Evolutionary conservation across 2,797 vertebrate genomes (phyloP), one percentile per base, ranked within the genome.

Genomic region (Gila robusta): DNA sequence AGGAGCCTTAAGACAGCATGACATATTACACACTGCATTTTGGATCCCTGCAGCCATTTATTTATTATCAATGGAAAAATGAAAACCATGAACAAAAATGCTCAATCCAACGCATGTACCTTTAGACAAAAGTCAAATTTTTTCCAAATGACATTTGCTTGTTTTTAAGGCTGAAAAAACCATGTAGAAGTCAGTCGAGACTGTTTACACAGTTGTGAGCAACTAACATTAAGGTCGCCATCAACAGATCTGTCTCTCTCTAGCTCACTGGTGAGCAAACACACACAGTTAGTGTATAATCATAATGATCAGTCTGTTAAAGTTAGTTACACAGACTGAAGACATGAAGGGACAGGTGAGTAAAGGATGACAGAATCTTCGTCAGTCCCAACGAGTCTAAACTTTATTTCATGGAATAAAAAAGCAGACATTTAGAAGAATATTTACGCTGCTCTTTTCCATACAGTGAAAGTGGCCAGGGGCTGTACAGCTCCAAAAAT

Each of bases 231-330:
- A 87, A 92, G 90, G 88, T 90, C 87, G 88, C 90, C 88, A 88
- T 91, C 81, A 87, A 87, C 83, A n/a, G 41, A 62, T 74, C 79
- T 49, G 37, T 49, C 47, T 49, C 47, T 56, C 21, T 81, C 44
- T 90, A 88, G 89, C 86, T 94, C 91, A 93, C 91, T 91, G 89
- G 90, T 84, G 90, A 93, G 91, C 91, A 91, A 91, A 94, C 93
- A 94, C 91, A 91, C 91, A 92, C 37, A 32, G 35, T 35, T 91
- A 91, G 91, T 82, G 39, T 83, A 41, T 83, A 67, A 6, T 89
- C 69, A 95, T 94, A 95, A 94, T 93, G 92, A 93, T 92, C 83
- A 93, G 91, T 95, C 93, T 95, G 94, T 94, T 93, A 91, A 90
- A 49, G 14, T 49, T 49, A 91, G 83, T 89, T 82, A 59, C 21